Conservation (phyloP, 1,140 invertebrate species). For the Drosophila kepulauana region DNA sequence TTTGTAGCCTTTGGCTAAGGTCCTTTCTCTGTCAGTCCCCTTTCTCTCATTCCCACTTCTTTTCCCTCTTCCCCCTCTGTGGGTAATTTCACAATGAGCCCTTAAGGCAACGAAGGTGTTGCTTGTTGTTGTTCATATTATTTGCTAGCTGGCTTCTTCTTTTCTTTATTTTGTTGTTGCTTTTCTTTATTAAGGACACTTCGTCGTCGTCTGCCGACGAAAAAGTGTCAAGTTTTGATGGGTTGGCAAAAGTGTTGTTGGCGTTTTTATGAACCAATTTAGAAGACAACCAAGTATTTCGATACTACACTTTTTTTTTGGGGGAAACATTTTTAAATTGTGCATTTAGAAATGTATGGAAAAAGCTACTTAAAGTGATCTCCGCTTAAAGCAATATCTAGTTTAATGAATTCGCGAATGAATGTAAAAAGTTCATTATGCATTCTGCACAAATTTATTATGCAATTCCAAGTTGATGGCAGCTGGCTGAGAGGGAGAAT, state of each 20-base stretch:
- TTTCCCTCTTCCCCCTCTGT: not conserved
- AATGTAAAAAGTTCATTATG: constrained; percentile 56
- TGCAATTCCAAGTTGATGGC: constrained; percentile 67
- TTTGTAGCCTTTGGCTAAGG: constrained; percentile 56
- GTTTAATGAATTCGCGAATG: constrained; percentile 16
- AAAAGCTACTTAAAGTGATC: not conserved
- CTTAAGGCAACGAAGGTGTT: constrained; percentile 57
- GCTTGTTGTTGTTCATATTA: constrained; percentile 10
- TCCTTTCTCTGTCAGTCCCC: constrained; percentile 40
- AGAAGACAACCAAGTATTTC: not conserved
- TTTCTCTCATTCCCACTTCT: constrained; percentile 1
- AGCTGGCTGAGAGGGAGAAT: constrained; percentile 43
- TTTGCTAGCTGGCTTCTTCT: constrained; percentile 43
- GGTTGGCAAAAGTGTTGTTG: constrained; percentile 49
- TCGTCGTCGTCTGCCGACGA: constrained; percentile 12
- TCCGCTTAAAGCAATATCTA: not conserved
- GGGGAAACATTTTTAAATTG: not conserved
- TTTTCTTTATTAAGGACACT: constrained; percentile 55
- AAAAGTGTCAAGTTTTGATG: constrained; percentile 75
- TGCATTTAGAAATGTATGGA: not conserved
- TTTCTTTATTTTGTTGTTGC: constrained; percentile 53
- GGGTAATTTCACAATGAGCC: constrained; percentile 76
- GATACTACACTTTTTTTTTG: not conserved
- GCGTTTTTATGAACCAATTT: constrained; percentile 25
- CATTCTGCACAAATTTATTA: constrained; percentile 73